Conservation (phyloP, 2,113 vertebrate species). For the Cardinalis cardinalis region DNA sequence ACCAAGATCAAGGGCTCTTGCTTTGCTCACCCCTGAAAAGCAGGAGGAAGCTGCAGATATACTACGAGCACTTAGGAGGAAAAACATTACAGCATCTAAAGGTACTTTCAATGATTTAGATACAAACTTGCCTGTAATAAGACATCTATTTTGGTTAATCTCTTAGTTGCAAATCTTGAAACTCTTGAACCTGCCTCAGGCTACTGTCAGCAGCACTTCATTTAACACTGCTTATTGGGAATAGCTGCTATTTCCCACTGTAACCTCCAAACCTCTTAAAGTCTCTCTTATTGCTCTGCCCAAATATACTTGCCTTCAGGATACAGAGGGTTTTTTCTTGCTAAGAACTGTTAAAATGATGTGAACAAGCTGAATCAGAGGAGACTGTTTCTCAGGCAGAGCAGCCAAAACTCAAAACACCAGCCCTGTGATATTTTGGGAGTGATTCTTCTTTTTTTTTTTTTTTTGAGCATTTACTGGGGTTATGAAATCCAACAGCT, state of each 20-base stretch:
- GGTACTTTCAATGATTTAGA: constrained; percentile 67
- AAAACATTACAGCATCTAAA: constrained; percentile 55
- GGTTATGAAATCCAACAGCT: not conserved
- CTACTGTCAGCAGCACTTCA: constrained; percentile 69
- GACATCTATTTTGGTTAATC: constrained; percentile 71
- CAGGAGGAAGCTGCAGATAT: not conserved
- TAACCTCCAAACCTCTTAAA: constrained; percentile 64
- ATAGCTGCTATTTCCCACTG: constrained; percentile 61
- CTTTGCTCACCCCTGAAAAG: not conserved
- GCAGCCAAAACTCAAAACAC: not conserved
- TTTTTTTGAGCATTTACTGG: not conserved
- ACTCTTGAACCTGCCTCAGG: constrained; percentile 67
- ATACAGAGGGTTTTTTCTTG: not conserved
- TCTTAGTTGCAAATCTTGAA: constrained; percentile 66
- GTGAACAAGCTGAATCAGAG: constrained; percentile 51
- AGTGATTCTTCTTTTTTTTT: not conserved
- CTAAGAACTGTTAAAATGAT: constrained; percentile 24
- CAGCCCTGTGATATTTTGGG: not conserved
- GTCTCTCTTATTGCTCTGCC: constrained; percentile 54
- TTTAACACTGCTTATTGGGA: constrained; percentile 68
- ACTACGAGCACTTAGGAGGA: not conserved
- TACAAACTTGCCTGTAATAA: constrained; percentile 66
- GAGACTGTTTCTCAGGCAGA: not conserved
- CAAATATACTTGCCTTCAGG: constrained; percentile 66
- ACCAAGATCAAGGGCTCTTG: not conserved